Conservation (phyloP, 2,797 vertebrate genomes). For the Manis javanica region DNA sequence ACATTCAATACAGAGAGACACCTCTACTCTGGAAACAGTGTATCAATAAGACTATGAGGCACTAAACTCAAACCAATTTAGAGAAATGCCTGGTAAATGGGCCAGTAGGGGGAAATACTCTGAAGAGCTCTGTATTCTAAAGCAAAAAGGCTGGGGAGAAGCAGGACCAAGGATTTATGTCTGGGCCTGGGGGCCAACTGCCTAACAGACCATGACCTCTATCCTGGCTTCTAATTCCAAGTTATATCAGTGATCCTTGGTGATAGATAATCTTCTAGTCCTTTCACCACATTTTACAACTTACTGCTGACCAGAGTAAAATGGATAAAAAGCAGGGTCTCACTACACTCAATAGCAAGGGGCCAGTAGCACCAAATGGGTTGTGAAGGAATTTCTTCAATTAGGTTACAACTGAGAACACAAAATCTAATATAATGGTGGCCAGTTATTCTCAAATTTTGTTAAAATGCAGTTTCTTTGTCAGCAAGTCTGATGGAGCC, state of each 20-base stretch:
- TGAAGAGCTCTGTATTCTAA: neutral
- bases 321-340: neutral
- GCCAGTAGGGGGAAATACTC: neutral
- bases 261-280: neutral
- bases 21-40: neutral
- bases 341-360: neutral
- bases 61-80: neutral
- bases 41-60: neutral
- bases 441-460: neutral
- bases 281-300: slow-evolving; percentile 12
- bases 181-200: neutral
- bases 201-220: neutral
- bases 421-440: neutral
- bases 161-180: neutral
- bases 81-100: neutral
- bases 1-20: neutral
- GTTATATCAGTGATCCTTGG: neutral
- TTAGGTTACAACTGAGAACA: neutral
- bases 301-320: neutral
- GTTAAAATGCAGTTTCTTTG: neutral
- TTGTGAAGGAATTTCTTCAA: neutral
- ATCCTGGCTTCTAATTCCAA: slow-evolving; percentile 40
- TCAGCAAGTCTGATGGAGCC: neutral
- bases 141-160: neutral
- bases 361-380: neutral